These are phyloP conservation scores for Lasioglossum figueresi DNA, from an alignment of 2,888 invertebrate genomes.

Conservation along the genomic window DNA sequence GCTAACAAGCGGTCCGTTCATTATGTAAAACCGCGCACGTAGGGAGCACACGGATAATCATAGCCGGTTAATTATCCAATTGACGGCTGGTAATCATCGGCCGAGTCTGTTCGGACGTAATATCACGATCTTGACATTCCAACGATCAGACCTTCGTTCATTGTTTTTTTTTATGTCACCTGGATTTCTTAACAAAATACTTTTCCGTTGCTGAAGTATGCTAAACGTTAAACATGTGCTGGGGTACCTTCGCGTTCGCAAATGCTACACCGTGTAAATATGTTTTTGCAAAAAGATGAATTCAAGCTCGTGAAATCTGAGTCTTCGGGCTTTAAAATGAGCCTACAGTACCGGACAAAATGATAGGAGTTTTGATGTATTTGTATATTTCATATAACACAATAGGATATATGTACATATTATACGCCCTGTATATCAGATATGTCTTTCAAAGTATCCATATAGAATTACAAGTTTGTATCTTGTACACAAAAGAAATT, in stretches of 20 bases:
- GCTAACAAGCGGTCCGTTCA: conserved; percentile 58
- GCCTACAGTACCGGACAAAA: too few relatives aligned
- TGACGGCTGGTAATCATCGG: conserved; percentile 72
- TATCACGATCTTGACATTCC: conserved; percentile 70
- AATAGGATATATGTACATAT: too few relatives aligned
- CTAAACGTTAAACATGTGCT: too few relatives aligned
- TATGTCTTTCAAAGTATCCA: too few relatives aligned
- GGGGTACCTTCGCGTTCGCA: too few relatives aligned
- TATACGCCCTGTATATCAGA: too few relatives aligned
- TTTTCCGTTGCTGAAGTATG: background rate
- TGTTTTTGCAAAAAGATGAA: background rate
- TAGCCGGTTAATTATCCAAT: conserved; percentile 77
- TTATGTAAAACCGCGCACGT: conserved; percentile 67
- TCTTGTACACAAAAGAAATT: too few relatives aligned
- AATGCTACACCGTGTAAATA: too few relatives aligned
- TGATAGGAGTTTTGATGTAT: too few relatives aligned
- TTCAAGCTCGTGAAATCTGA: background rate
- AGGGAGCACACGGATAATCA: conserved; percentile 72
- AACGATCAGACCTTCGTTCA: conserved; percentile 16
- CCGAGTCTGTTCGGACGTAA: conserved; percentile 33
- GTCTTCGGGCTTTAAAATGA: too few relatives aligned
- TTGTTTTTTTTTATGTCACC: background rate
- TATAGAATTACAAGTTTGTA: too few relatives aligned
- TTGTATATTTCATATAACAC: too few relatives aligned
- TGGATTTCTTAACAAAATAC: background rate